phyloP scores from a whole-genome alignment of 2,888 invertebrate genomes.

The Elegia similella region DNA sequence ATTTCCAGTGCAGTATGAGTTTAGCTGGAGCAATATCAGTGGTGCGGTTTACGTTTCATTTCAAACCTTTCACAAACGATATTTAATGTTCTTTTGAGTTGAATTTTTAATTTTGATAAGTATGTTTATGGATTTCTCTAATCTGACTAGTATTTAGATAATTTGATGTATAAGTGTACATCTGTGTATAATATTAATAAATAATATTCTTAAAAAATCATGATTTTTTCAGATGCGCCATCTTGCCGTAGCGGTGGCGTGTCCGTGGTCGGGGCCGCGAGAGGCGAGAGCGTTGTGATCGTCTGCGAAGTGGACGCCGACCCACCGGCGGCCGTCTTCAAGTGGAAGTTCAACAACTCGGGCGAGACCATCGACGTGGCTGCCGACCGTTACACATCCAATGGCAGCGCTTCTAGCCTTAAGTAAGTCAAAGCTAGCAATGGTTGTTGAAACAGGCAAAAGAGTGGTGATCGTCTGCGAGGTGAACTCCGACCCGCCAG shows the following conservation, averaged over 20 bases:
- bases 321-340: slow-evolving; percentile 93
- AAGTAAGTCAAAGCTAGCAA: slow-evolving; percentile 52
- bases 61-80: no score
- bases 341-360: slow-evolving; percentile 97
- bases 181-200: no score
- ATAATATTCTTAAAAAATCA: neutral
- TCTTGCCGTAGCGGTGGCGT: slow-evolving; percentile 89
- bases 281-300: slow-evolving; percentile 92
- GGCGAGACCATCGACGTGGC: slow-evolving; percentile 93
- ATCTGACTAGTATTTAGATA: no score
- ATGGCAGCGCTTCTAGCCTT: slow-evolving; percentile 87
- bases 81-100: no score
- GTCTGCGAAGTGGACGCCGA: slow-evolving; percentile 95
- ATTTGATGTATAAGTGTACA: no score
- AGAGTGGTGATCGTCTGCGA: slow-evolving; percentile 52
- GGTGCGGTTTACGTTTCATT: no score
- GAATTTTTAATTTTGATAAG: no score
- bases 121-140: no score
- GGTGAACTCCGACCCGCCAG: slow-evolving; percentile 95
- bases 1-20: no score
- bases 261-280: slow-evolving; percentile 92
- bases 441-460: neutral
- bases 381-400: slow-evolving; percentile 88
- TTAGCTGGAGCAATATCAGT: no score
- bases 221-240: slow-evolving; percentile 86